A percentile compares a stretch with the other conserved stretches of the same genome.
Evolutionary conservation across 1,140 invertebrate genomes (phyloP).

Genomic region (Stegodyphus dumicola): DNA sequence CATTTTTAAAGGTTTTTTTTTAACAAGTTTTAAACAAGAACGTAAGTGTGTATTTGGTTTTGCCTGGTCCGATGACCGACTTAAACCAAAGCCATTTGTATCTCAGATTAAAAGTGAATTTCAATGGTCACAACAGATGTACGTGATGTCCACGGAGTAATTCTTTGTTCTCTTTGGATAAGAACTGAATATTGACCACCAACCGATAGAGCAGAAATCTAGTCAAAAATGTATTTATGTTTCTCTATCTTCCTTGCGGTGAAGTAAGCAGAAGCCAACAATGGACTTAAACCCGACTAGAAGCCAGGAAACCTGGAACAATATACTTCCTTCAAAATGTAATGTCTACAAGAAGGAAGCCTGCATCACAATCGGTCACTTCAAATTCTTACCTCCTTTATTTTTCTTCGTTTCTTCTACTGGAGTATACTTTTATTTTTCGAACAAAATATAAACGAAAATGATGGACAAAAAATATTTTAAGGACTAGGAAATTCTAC

Average conservation of each 20-base stretch:
- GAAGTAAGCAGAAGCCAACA: neutral
- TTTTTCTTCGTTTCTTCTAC: neutral
- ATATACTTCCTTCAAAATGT: neutral
- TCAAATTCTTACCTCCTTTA: neutral
- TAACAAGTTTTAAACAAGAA: too few species aligned
- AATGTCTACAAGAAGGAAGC: neutral
- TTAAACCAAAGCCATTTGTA: too few species aligned
- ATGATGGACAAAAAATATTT: neutral
- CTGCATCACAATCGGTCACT: neutral
- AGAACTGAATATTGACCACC: neutral
- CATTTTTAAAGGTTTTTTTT: too few species aligned
- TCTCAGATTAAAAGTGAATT: too few species aligned
- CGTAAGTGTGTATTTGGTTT: too few species aligned
- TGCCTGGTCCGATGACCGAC: too few species aligned
- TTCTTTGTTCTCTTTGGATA: neutral
- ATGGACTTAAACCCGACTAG: neutral
- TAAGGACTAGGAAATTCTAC: conserved; percentile 12
- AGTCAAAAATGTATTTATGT: neutral
- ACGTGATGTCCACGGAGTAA: too few species aligned
- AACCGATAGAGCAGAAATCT: neutral
- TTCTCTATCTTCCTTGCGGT: neutral
- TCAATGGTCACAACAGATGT: too few species aligned
- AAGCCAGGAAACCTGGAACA: neutral
- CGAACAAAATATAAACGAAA: neutral
- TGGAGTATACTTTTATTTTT: neutral